Conservation (phyloP, 1,140 invertebrate species). For the Pogonus chalceus region DNA sequence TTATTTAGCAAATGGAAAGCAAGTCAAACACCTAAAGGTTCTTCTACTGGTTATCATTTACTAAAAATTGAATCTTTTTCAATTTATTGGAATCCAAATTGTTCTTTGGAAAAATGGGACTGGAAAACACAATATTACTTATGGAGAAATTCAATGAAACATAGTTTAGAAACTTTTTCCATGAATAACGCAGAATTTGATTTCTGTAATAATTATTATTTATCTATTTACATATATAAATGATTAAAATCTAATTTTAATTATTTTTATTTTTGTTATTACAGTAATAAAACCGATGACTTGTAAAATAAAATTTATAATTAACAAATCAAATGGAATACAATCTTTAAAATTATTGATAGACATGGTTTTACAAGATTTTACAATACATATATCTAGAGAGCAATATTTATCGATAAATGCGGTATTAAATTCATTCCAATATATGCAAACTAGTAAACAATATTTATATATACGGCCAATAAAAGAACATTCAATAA, state of each 20-base stretch:
- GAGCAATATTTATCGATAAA: slow-evolving; percentile 63
- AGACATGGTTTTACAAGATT: slow-evolving; percentile 68
- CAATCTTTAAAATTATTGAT: slow-evolving; percentile 61
- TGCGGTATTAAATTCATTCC: slow-evolving; percentile 53
- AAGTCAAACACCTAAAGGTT: slow-evolving; percentile 47
- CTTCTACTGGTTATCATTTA: slow-evolving; percentile 64
- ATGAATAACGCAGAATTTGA: slow-evolving; percentile 46
- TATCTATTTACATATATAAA: no score
- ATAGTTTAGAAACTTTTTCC: slow-evolving; percentile 63
- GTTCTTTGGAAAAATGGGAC: slow-evolving; percentile 43
- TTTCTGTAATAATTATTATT: no score
- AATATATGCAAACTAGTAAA: slow-evolving; percentile 59
- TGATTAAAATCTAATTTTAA: no score
- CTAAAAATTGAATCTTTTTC: slow-evolving; percentile 67
- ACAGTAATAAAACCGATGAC: slow-evolving; percentile 39
- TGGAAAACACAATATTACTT: slow-evolving; percentile 47
- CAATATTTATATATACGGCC: slow-evolving; percentile 37
- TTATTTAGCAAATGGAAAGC: slow-evolving; percentile 67
- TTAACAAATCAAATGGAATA: slow-evolving; percentile 59
- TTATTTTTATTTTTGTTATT: slow-evolving; percentile 30
- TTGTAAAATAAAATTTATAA: slow-evolving; percentile 69
- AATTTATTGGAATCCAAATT: slow-evolving; percentile 63
- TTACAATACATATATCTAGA: slow-evolving; percentile 60
- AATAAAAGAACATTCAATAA: slow-evolving; percentile 14
- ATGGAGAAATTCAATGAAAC: slow-evolving; percentile 60